Conservation (phyloP, 2,888 invertebrate species). For the Cyclophora albipunctata region DNA sequence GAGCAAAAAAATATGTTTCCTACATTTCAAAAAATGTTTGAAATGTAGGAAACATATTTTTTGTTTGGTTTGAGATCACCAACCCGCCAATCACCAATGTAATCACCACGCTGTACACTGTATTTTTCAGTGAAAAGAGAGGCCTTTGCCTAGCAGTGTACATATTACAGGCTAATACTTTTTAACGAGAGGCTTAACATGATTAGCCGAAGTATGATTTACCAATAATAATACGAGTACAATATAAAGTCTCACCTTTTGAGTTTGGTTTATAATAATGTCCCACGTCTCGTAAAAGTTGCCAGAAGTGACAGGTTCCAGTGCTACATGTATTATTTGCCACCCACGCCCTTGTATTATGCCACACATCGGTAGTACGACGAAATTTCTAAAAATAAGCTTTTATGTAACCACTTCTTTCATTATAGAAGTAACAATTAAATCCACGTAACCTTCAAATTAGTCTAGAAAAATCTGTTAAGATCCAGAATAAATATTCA, state of each 20-base stretch:
- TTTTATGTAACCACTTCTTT: neutral
- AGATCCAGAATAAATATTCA: neutral
- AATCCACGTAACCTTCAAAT: no score
- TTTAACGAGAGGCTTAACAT: no score
- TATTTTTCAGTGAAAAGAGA: no score
- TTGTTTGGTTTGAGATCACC: neutral
- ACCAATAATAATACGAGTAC: neutral
- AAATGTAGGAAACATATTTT: no score
- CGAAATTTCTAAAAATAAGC: slow-evolving; percentile 44
- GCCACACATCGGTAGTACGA: slow-evolving; percentile 62
- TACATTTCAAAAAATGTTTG: no score
- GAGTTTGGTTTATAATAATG: slow-evolving; percentile 48
- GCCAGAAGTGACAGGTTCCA: slow-evolving; percentile 54
- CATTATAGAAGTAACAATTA: no score
- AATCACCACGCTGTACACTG: no score
- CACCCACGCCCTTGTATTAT: slow-evolving; percentile 57
- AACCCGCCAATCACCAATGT: no score
- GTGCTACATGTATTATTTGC: slow-evolving; percentile 63
- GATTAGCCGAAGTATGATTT: no score
- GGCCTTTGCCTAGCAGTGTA: no score
- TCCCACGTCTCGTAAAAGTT: slow-evolving; percentile 65
- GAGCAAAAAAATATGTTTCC: neutral
- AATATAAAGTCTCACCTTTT: slow-evolving; percentile 39
- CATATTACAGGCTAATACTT: no score
- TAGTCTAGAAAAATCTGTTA: no score